These are phyloP conservation scores for Esox masquinongy DNA, from an alignment of 2,797 vertebrate species.

Conservation along the genomic window DNA sequence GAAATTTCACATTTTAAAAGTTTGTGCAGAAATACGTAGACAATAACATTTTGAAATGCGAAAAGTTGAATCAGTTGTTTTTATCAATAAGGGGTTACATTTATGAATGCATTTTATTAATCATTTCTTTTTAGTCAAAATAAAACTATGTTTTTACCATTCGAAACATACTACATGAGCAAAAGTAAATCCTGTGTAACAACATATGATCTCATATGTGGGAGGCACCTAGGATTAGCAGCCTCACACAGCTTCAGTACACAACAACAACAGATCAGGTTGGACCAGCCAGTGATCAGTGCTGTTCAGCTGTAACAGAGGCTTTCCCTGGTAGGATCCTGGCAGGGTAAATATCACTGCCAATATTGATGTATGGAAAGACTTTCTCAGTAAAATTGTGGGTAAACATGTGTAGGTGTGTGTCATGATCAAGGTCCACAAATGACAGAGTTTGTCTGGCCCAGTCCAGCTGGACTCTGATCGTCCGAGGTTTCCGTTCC, in stretches of 20 bases:
- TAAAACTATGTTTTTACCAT: no score
- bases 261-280: background rate
- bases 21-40: background rate
- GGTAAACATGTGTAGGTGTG: background rate
- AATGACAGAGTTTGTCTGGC: background rate
- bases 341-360: background rate
- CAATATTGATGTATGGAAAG: conserved; percentile 1
- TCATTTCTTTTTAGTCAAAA: background rate
- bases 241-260: background rate
- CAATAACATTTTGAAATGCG: background rate
- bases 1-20: background rate
- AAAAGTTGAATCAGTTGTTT: background rate
- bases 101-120: background rate
- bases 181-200: background rate
- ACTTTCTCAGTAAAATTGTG: background rate
- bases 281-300: background rate
- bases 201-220: background rate
- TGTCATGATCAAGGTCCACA: background rate
- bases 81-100: background rate
- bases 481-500: background rate
- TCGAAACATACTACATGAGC: no score
- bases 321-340: background rate
- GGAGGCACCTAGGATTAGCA: background rate
- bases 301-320: background rate
- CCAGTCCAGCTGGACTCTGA: background rate